Percentiles rank a stretch among this genome's conserved stretches.
phyloP scores from a whole-genome alignment of 30 jellyfish, hydroid and myxozoan genomes.

The Sanderia malayensis region DNA sequence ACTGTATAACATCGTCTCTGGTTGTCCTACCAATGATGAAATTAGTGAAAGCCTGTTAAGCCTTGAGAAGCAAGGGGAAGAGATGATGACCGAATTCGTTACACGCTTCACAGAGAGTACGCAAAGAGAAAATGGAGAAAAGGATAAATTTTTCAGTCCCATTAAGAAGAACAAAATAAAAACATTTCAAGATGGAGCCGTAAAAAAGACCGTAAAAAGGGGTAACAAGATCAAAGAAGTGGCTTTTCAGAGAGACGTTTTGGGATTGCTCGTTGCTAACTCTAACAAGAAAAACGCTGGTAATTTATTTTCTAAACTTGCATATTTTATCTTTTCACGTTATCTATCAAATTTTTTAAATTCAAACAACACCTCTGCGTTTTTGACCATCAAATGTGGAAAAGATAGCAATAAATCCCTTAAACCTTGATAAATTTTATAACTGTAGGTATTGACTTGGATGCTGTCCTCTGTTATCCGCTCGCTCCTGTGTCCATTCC shows the following conservation, averaged over 20 bases:
- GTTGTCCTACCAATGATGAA: conserved; percentile 12
- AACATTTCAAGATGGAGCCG: neutral
- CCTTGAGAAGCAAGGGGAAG: conserved; percentile 13
- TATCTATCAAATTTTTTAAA: neutral
- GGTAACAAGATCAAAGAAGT: neutral
- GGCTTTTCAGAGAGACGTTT: conserved; percentile 11
- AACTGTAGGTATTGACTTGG: neutral
- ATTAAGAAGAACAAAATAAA: neutral
- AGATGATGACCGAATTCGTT: conserved; percentile 9
- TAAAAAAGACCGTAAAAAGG: neutral
- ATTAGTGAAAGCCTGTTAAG: conserved; percentile 3
- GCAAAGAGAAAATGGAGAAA: conserved; percentile 4
- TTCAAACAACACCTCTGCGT: neutral
- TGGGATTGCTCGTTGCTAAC: conserved; percentile 14
- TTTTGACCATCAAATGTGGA: neutral
- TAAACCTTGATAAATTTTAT: neutral
- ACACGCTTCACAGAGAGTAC: conserved; percentile 2
- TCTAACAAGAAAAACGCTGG: conserved; percentile 14
- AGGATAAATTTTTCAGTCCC: conserved; percentile 2
- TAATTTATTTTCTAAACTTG: neutral
- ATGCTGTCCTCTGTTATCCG: neutral
- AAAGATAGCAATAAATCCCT: neutral
- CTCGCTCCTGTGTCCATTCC: conserved; percentile 2
- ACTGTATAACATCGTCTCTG: conserved; percentile 18
- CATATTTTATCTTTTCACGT: neutral